Base-by-base conservation (phyloP, 2,888 invertebrate genomes). In the Myathropa florea region DNA sequence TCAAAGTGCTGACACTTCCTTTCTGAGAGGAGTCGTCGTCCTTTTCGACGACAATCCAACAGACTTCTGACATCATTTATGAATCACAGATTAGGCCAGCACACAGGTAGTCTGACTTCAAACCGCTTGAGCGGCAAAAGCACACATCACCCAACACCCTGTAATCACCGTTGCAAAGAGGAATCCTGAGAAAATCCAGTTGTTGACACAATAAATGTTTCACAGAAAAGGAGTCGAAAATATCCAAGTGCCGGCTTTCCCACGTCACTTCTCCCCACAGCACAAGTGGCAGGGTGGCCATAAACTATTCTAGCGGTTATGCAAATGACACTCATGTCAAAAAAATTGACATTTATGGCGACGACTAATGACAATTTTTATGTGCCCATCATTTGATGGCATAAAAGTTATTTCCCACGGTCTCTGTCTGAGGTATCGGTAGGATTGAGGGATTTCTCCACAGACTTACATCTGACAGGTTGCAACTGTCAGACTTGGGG, bases 341-440 rank as follows among this genome's bases (percentile, higher is more conserved):
- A 23, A 28, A 81, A 70, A 39, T 46, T 75, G 81, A 75, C 81
- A 63, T 81, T 81, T 81, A 81, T 64, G 55, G 39, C 36, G 39
- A 14, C 59, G 30, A 0, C 4, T 14, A 57, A 55, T 67, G 55
- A n/a, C 53, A 53, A 1, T 24, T 57, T 14, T 26, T 14, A 57
- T 12, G 24, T 14, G 57, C 24, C 3, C 57, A 7, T 2, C 46
- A 46, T 18, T 46, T 18, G 46, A 18, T 18, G n/a, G 7, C n/a
- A 18, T 18, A n/a, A 7, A 46, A 1, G 4, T 7, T 7, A 14
- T 6, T 57, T 57, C 57, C 57, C 57, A 46, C 46, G 46, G 18
- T 7, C n/a, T n/a, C 46, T 18, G 46, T 33, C 9, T 10, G 30
- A 30, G 30, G 3, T 30, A 7, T 4, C 39, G n/a, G 18, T 6